Evolutionary conservation across 2,888 invertebrate species (phyloP).

Genomic region (Bugula neritina): DNA sequence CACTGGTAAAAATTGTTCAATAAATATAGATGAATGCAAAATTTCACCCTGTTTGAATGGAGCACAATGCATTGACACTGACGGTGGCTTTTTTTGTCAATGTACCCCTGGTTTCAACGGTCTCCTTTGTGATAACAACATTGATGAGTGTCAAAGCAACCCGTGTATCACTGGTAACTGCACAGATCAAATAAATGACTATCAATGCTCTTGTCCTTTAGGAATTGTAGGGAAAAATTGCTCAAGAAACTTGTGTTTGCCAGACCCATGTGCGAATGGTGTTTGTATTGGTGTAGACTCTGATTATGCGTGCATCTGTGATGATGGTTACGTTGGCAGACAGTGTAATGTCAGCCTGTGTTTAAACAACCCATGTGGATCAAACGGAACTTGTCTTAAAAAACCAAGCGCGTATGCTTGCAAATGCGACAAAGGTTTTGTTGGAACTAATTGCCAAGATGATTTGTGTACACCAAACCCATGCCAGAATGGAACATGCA

Average conservation of each 20-base stretch:
- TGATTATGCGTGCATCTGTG: background rate
- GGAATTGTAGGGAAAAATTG: slow-evolving; percentile 15
- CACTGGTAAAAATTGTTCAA: background rate
- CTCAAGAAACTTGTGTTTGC: background rate
- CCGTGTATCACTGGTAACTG: slow-evolving; percentile 28
- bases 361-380: background rate
- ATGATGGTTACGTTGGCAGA: slow-evolving; percentile 6
- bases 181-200: background rate
- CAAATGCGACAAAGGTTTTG: slow-evolving; percentile 5
- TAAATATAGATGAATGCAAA: background rate
- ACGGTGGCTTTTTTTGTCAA: slow-evolving; percentile 21
- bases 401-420: background rate
- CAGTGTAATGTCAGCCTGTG: background rate
- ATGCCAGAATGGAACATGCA: background rate
- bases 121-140: slow-evolving; percentile 30
- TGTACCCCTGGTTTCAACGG: slow-evolving; percentile 29
- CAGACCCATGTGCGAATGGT: slow-evolving; percentile 9
- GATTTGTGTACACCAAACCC: background rate
- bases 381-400: background rate
- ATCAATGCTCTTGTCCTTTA: background rate
- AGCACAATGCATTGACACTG: background rate
- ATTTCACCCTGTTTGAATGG: slow-evolving; percentile 9
- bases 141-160: slow-evolving; percentile 33
- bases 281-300: background rate
- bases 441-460: background rate